phyloP scores from a whole-genome alignment of 2,888 invertebrate genomes.

The Ophonus ardosiacus region DNA sequence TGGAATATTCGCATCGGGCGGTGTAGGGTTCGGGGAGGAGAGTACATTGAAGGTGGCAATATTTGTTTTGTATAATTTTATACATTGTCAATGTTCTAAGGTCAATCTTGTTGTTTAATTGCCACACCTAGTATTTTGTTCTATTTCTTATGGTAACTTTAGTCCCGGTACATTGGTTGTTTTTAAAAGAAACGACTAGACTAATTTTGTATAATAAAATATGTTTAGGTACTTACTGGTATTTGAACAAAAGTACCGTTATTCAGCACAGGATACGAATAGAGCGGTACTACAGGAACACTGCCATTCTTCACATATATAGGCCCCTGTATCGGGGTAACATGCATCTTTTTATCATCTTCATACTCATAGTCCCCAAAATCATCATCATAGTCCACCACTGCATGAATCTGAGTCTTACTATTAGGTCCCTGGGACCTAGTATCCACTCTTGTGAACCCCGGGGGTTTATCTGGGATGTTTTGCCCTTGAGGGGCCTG shows the following conservation, averaged over 20 bases:
- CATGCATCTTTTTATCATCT: slow-evolving; percentile 77
- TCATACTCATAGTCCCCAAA: slow-evolving; percentile 83
- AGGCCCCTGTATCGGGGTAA: slow-evolving; percentile 93
- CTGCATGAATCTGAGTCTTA: slow-evolving; percentile 84
- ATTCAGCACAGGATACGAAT: slow-evolving; percentile 89
- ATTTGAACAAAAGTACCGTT: slow-evolving; percentile 93
- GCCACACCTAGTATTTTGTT: too few relatives aligned
- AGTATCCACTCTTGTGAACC: slow-evolving; percentile 82
- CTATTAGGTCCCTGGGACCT: slow-evolving; percentile 76
- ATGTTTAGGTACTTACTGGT: slow-evolving; percentile 86
- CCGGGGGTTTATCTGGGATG: slow-evolving; percentile 78
- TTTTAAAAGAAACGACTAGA: too few relatives aligned
- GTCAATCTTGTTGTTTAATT: too few relatives aligned
- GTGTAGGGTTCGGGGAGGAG: too few relatives aligned
- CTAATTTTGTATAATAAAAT: too few relatives aligned
- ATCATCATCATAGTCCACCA: slow-evolving; percentile 84
- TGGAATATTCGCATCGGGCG: too few relatives aligned
- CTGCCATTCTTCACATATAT: slow-evolving; percentile 90
- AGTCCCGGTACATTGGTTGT: too few relatives aligned
- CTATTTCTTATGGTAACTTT: too few relatives aligned
- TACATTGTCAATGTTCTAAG: too few relatives aligned
- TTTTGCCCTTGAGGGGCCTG: slow-evolving; percentile 60
- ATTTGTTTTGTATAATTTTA: too few relatives aligned
- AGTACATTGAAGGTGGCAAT: too few relatives aligned
- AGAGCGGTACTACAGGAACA: slow-evolving; percentile 91